These are phyloP conservation scores for Sciurus carolinensis DNA, from an alignment of 2,797 vertebrate genomes.

Conservation along the genomic window DNA sequence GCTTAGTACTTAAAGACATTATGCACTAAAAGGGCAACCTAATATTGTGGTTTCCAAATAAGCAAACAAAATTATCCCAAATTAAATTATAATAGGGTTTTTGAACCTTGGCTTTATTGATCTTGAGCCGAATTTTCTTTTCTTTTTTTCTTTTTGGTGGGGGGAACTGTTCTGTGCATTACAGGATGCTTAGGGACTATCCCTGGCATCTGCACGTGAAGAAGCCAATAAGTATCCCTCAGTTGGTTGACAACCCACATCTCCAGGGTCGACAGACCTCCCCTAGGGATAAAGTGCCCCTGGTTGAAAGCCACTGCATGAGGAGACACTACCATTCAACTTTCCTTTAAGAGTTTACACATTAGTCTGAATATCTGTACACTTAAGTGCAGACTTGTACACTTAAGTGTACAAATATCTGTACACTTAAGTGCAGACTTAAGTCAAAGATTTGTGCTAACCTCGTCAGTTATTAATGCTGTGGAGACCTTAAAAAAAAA, in stretches of 20 bases:
- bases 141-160: background rate
- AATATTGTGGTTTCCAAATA: background rate
- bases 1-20: background rate
- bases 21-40: background rate
- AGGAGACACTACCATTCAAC: background rate
- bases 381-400: background rate
- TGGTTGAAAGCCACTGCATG: background rate
- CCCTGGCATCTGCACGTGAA: background rate
- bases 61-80: background rate
- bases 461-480: background rate
- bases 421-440: background rate
- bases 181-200: background rate
- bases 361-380: background rate
- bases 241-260: background rate
- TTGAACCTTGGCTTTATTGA: background rate
- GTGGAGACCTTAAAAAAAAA: background rate
- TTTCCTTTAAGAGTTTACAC: background rate
- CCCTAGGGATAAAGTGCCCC: background rate
- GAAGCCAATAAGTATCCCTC: background rate
- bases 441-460: background rate
- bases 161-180: background rate
- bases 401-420: too few relatives aligned
- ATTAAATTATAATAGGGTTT: background rate
- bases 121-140: background rate
- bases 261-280: background rate